These are phyloP conservation scores for Drosophila sordidula DNA, from an alignment of 2,888 invertebrate genomes.

Conservation along the genomic window DNA sequence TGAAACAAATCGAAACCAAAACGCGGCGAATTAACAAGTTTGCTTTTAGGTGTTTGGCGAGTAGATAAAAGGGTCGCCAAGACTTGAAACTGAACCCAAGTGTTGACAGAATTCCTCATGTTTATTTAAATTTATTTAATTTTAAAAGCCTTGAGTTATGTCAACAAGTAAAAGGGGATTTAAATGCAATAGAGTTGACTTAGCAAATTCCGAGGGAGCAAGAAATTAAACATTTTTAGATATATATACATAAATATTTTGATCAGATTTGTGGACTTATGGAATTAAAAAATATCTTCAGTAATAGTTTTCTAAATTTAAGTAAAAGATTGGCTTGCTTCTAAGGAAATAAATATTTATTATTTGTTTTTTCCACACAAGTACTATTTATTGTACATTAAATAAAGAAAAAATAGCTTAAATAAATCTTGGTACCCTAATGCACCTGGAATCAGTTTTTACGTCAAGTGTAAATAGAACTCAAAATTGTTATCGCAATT, in stretches of 20 bases:
- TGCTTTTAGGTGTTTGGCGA: not conserved
- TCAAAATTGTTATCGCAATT: too few species aligned
- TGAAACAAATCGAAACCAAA: constrained; percentile 24
- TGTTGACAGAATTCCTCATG: not conserved
- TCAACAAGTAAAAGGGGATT: not conserved
- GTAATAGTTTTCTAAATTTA: too few species aligned
- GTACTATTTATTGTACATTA: too few species aligned
- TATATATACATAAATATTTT: too few species aligned
- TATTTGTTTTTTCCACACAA: too few species aligned
- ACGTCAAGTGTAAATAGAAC: too few species aligned
- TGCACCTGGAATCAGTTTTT: too few species aligned
- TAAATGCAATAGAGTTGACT: not conserved
- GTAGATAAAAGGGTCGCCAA: not conserved
- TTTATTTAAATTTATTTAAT: not conserved
- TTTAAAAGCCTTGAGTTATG: not conserved
- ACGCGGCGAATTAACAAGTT: not conserved
- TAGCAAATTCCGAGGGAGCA: not conserved
- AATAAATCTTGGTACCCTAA: too few species aligned
- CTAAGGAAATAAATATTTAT: too few species aligned
- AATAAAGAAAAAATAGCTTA: too few species aligned
- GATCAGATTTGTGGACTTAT: not conserved
- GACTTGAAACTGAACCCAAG: not conserved
- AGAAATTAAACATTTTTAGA: not conserved
- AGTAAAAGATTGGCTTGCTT: too few species aligned
- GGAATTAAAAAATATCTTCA: too few species aligned